A percentile compares a stretch with the other conserved stretches of the same genome.
Conservation (phyloP, 2,113 vertebrate genomes). For the Alosa alosa region DNA sequence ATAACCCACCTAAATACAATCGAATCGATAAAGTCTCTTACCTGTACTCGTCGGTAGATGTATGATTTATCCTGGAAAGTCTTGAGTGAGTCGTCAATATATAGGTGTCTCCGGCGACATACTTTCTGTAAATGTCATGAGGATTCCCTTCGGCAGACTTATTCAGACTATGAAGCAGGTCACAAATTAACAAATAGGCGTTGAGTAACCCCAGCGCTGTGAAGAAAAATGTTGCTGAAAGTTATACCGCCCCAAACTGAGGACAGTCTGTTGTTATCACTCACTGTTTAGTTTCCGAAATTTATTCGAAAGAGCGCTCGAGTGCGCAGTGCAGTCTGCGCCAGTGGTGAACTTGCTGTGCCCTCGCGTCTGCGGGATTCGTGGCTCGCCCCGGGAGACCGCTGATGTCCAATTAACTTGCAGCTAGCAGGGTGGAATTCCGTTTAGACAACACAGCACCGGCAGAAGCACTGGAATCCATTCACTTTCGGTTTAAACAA, state of each 20-base stretch:
- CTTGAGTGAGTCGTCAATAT: constrained; percentile 8
- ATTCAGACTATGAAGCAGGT: neutral
- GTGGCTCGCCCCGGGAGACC: constrained; percentile 8
- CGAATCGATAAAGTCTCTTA: neutral
- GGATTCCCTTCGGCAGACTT: neutral
- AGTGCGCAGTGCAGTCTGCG: neutral
- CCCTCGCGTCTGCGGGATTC: constrained; percentile 14
- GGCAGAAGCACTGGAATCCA: neutral
- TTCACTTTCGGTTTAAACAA: neutral
- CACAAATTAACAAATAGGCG: neutral
- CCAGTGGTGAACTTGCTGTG: constrained; percentile 17
- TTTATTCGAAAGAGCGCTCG: constrained; percentile 6
- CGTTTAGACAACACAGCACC: constrained; percentile 1
- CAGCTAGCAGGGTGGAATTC: constrained; percentile 13
- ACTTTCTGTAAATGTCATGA: constrained; percentile 6
- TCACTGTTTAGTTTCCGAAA: neutral
- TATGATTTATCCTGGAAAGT: neutral
- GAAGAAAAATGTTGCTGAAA: constrained; percentile 5
- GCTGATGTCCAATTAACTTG: constrained; percentile 15
- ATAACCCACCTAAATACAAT: neutral
- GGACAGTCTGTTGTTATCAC: constrained; percentile 1
- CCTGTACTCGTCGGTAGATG: constrained; percentile 2
- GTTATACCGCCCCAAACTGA: constrained; percentile 1
- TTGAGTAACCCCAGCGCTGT: neutral
- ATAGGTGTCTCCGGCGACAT: neutral